Percentiles rank a stretch among this genome's conserved stretches.
phyloP scores from a whole-genome alignment of 2,888 invertebrate genomes.

The Clistopyga incitator region DNA sequence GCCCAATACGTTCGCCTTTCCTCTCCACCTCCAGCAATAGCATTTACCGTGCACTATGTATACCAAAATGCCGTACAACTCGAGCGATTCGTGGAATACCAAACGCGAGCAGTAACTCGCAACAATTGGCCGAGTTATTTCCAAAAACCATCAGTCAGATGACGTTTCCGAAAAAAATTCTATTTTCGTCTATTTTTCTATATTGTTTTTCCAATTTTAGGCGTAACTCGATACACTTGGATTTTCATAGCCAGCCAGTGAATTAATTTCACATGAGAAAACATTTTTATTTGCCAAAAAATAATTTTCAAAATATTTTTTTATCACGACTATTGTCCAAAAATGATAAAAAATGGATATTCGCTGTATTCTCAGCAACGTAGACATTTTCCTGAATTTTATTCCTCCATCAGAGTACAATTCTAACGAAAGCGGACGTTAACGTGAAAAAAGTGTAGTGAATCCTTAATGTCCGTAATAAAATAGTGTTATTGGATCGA shows the following conservation, averaged over 20 bases:
- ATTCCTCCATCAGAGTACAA: no score
- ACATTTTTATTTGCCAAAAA: neutral
- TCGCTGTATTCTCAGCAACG: no score
- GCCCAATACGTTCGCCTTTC: slow-evolving; percentile 25
- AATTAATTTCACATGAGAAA: no score
- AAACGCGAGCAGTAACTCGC: neutral
- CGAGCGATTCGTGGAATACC: slow-evolving; percentile 47
- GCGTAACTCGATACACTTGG: no score
- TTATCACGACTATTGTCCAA: no score
- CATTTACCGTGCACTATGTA: slow-evolving; percentile 27
- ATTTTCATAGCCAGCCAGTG: no score
- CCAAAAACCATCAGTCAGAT: neutral
- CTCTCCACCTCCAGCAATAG: slow-evolving; percentile 54
- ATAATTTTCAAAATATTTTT: neutral
- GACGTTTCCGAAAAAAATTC: neutral
- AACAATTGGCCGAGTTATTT: neutral
- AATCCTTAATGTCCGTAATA: neutral
- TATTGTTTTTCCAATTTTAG: neutral
- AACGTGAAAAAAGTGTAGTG: neutral
- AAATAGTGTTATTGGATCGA: neutral
- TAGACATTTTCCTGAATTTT: no score
- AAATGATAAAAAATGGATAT: no score
- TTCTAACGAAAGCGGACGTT: no score
- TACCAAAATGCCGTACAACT: slow-evolving; percentile 9
- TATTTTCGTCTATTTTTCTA: neutral